Base-by-base conservation (phyloP, 2,113 vertebrate genomes). In the Erinaceus europaeus region DNA sequence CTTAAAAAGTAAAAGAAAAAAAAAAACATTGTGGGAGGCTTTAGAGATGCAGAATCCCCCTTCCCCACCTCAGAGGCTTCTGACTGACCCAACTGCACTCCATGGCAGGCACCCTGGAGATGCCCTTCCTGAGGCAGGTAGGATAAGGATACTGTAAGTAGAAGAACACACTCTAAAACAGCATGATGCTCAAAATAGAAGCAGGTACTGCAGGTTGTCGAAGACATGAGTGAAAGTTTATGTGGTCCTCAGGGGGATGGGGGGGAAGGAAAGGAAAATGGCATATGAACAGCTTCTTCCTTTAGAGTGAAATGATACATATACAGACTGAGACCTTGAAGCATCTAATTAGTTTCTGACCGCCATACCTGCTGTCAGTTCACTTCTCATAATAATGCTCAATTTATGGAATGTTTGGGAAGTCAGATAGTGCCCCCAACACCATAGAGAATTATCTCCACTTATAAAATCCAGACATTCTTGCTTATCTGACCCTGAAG, bases 301-400 rank as follows among this genome's bases (percentile, higher is more conserved):
- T 44, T 23, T 5, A 20, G 55, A 25, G 6, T 2, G 10, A 15
- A 27, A 6, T 32, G 9, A 32, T 3, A 17, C 15, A 21, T 10
- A 7, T 0, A 18, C 5, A 2, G 15, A 50, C 21, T 4, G 1
- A 59, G 29, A 23, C 8, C 23, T 55, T 6, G 34, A 29, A 14
- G 42, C 44, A 53, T 32, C 25, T 53, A 2, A 32, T n/a, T 61
- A n/a, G n/a, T 89, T 25, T 42, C 13, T 34, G 50, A 29, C 40
- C 8, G 11, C 4, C 15, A 34, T 23, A 20, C 11, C 17, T 25
- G 5, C 18, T 4, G 14, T 3, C n/a, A 46, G 13, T 8, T 25
- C 25, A 6, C 13, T 46, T 46, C 44, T 17, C 38, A 53, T 5
- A 11, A 5, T 0, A 4, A 9, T 21, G 18, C 9, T 61, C 18